These are phyloP conservation scores for Eolophus roseicapilla DNA, from an alignment of 2,113 vertebrate species.

Conservation along the genomic window DNA sequence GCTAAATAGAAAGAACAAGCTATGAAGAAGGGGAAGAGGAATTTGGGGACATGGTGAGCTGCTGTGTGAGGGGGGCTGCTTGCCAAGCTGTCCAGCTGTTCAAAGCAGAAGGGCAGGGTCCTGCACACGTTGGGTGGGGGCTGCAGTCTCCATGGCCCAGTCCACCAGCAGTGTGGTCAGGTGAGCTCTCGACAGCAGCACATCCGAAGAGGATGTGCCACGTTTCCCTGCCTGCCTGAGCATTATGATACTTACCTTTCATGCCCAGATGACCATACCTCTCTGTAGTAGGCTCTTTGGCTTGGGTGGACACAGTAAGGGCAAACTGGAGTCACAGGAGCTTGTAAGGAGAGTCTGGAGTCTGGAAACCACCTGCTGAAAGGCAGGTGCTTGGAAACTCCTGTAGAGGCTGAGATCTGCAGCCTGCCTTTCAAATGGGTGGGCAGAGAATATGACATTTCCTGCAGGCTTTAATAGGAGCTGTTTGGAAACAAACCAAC, in stretches of 20 bases:
- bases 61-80: neutral
- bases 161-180: neutral
- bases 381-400: neutral
- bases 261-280: accelerated
- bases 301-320: neutral
- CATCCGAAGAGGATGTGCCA: accelerated
- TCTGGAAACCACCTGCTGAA: neutral
- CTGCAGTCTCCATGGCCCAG: neutral
- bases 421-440: neutral
- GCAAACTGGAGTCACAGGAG: neutral
- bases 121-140: accelerated
- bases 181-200: accelerated
- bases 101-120: neutral
- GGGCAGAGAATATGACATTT: neutral
- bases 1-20: neutral
- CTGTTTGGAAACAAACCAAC: neutral
- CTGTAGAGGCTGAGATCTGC: neutral
- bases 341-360: neutral
- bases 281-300: neutral
- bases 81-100: neutral
- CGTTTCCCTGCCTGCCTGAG: neutral
- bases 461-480: neutral
- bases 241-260: neutral
- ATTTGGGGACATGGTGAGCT: neutral
- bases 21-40: neutral